Evolutionary conservation across 1,140 invertebrate genomes (phyloP), one percentile per base, ranked within the genome.

Genomic region (Whitmania pigra): DNA sequence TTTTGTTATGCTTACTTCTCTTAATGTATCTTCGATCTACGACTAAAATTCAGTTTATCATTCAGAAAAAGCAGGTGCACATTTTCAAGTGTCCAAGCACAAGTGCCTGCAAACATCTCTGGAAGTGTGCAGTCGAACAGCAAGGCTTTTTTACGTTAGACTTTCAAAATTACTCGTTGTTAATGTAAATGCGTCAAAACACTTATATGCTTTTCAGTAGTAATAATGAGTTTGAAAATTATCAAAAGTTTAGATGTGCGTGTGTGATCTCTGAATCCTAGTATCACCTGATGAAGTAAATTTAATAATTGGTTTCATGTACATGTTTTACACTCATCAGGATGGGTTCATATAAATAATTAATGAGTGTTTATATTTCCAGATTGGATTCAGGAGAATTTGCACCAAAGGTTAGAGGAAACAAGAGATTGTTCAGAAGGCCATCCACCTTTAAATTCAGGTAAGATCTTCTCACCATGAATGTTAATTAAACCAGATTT

Each of bases 111-210:
- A 87, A 90, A 75, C 90, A 93, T 82, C 87, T 94, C 36, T 94
- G 92, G 92, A 87, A 90, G 80, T 92, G 90, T 84, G 91, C 92
- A 63, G 90, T 94, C 73, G 92, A 94, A 80, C 92, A 94, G 83
- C 91, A 93, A 88, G 83, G 94, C 74, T 94, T 94, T 84, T 94
- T 93, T 81, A 94, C 91, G 91, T 93, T 84, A 89, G 89, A 49
- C 43, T 1, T 5, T 17, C 15, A 17, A 11, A 49, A 49, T 49
- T 49, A 49, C 20, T n/a, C 9, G 15, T 25, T 63, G 15, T 63
- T 63, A n/a, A 25, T 63, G 57, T 63, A 15, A 20, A 63, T 63
- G 57, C 22, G 20, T 3, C 25, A n/a, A n/a, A n/a, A 9, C 54
- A n/a, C 20, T n/a, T 57, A 25, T 57, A 20, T 20, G 20, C 20